Evolutionary conservation across 2,113 vertebrate species (phyloP).

Genomic region (Callipepla squamata): DNA sequence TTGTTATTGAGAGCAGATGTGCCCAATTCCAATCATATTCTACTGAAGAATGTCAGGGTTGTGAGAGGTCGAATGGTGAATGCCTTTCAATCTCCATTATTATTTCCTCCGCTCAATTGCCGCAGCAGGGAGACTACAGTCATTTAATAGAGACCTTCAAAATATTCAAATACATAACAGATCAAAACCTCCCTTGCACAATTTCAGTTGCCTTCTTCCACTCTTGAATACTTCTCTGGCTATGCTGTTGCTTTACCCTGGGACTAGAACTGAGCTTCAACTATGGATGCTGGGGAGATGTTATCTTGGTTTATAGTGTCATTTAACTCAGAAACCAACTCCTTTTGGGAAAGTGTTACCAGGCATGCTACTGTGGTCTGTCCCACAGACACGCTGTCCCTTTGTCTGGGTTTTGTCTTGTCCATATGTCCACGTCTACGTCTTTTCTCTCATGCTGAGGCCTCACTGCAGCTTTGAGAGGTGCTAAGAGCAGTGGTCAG

Average conservation of each 20-base stretch:
- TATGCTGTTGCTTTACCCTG: background rate
- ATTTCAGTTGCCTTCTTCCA: background rate
- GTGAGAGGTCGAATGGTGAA: conserved; percentile 70
- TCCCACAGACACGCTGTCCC: background rate
- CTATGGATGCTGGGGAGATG: background rate
- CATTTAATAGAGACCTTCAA: conserved; percentile 64
- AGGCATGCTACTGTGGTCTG: accelerated
- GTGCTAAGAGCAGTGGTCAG: background rate
- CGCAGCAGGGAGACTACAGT: conserved; percentile 66
- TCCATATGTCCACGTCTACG: accelerated
- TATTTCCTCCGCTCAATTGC: conserved; percentile 81
- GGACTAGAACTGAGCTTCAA: background rate
- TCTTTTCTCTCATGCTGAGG: background rate
- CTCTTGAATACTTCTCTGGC: background rate
- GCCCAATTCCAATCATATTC: conserved; percentile 74
- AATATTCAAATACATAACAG: conserved; percentile 23
- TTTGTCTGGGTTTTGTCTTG: background rate
- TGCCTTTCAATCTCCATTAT: conserved; percentile 82
- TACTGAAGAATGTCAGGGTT: conserved; percentile 74
- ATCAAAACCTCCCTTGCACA: background rate
- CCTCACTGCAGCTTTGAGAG: background rate
- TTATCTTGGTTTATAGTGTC: background rate
- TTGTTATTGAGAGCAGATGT: conserved; percentile 85
- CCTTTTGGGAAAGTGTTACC: background rate
- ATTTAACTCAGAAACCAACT: background rate